Percentiles rank a stretch among this genome's conserved stretches.
phyloP scores from a whole-genome alignment of 2,113 vertebrate species.

The Todiramphus chloris region DNA sequence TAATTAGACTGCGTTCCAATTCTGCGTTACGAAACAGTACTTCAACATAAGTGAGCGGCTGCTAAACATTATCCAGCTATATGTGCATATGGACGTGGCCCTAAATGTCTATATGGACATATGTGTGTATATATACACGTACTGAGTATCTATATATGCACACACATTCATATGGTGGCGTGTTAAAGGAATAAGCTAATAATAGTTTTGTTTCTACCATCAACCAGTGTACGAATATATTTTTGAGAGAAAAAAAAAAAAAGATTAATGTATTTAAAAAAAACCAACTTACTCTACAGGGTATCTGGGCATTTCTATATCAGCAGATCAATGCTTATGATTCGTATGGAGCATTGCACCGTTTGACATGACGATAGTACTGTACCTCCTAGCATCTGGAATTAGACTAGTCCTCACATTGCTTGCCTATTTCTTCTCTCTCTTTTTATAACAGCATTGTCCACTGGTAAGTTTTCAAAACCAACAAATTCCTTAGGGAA shows the following conservation, averaged over 20 bases:
- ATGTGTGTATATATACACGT: slow-evolving; percentile 53
- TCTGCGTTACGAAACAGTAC: slow-evolving; percentile 41
- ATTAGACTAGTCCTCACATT: slow-evolving; percentile 68
- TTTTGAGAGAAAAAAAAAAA: slow-evolving; percentile 64
- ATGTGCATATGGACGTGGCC: slow-evolving; percentile 62
- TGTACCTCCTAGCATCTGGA: slow-evolving; percentile 70
- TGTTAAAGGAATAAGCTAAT: slow-evolving; percentile 83
- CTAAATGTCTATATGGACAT: slow-evolving; percentile 53
- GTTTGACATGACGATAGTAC: slow-evolving; percentile 67
- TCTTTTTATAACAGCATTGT: slow-evolving; percentile 70
- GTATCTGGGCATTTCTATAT: slow-evolving; percentile 78
- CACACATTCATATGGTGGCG: slow-evolving; percentile 65
- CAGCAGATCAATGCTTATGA: slow-evolving; percentile 65
- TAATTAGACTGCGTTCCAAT: slow-evolving; percentile 48
- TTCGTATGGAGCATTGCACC: slow-evolving; percentile 65
- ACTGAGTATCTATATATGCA: slow-evolving; percentile 45
- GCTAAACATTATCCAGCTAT: slow-evolving; percentile 47
- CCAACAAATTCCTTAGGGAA: slow-evolving; percentile 62
- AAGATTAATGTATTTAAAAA: slow-evolving; percentile 56
- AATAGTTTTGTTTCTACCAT: slow-evolving; percentile 75
- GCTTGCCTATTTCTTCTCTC: slow-evolving; percentile 77
- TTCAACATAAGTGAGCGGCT: slow-evolving; percentile 15
- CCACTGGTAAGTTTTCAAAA: slow-evolving; percentile 69
- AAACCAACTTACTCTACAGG: slow-evolving; percentile 73
- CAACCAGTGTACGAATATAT: slow-evolving; percentile 69